phyloP scores from a whole-genome alignment of 2,888 invertebrate species.

The Psylliodes chrysocephalus region DNA sequence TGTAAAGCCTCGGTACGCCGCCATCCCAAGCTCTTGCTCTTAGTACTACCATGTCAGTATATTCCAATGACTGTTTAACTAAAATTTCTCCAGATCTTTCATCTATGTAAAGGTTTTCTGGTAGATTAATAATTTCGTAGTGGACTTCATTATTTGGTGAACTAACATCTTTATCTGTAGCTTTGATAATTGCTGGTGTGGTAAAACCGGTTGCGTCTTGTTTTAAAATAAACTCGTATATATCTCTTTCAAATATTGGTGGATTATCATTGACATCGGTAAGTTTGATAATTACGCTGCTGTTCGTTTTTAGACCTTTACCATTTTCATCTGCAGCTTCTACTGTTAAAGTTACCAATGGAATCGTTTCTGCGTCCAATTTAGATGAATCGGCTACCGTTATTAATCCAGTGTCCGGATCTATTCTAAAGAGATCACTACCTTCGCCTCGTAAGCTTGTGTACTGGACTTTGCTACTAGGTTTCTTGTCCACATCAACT shows the following conservation, averaged over 20 bases:
- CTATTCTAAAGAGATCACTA: slow-evolving; percentile 81
- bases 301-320: slow-evolving; percentile 78
- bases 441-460: slow-evolving; percentile 64
- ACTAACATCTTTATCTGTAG: slow-evolving; percentile 84
- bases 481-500: slow-evolving; percentile 82
- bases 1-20: slow-evolving; percentile 81
- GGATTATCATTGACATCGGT: slow-evolving; percentile 67
- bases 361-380: slow-evolving; percentile 85
- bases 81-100: slow-evolving; percentile 80
- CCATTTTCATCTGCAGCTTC: slow-evolving; percentile 91
- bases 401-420: slow-evolving; percentile 82
- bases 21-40: slow-evolving; percentile 85
- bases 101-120: slow-evolving; percentile 76
- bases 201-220: slow-evolving; percentile 80
- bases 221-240: slow-evolving; percentile 84
- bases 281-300: slow-evolving; percentile 79
- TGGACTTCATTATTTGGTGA: slow-evolving; percentile 86
- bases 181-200: slow-evolving; percentile 76
- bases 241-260: slow-evolving; percentile 82
- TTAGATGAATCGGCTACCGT: slow-evolving; percentile 80
- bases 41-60: slow-evolving; percentile 69
- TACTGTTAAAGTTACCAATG: slow-evolving; percentile 81
- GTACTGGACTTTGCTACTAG: slow-evolving; percentile 71
- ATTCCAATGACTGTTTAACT: slow-evolving; percentile 66
- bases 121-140: slow-evolving; percentile 83